Evolutionary conservation across 2,113 vertebrate species (phyloP).

Genomic region (Mesoclemmys tuberculata): DNA sequence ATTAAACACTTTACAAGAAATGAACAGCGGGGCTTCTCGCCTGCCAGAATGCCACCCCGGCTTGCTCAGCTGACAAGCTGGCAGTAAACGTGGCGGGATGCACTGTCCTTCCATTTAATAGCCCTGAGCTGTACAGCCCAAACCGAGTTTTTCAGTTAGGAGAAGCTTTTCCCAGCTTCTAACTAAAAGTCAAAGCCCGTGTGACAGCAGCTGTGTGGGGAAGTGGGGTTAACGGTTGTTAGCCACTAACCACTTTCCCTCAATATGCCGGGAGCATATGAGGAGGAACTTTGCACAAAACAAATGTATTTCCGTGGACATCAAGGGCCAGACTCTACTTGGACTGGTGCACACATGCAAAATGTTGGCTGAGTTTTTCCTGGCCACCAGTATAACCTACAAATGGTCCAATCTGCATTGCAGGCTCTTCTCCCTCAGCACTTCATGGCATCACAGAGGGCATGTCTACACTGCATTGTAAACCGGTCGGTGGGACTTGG

Average conservation of each 20-base stretch:
- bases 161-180: not conserved
- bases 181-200: not conserved
- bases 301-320: not conserved
- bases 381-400: not conserved
- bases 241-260: not conserved
- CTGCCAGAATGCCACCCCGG: not conserved
- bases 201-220: not conserved
- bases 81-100: not conserved
- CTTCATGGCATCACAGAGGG: no score
- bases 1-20: not conserved
- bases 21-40: not conserved
- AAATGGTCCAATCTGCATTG: not conserved
- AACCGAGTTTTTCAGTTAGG: not conserved
- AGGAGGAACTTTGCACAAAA: not conserved
- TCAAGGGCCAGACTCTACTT: not conserved
- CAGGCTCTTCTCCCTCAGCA: not conserved
- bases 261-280: not conserved
- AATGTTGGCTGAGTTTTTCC: not conserved
- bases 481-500: no score
- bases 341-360: not conserved
- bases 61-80: not conserved
- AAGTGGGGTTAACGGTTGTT: not conserved
- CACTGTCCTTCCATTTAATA: not conserved
- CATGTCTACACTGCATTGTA: no score
- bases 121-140: not conserved